Evolutionary conservation across 1,140 invertebrate genomes (phyloP).

Genomic region (Coelopa frigida): DNA sequence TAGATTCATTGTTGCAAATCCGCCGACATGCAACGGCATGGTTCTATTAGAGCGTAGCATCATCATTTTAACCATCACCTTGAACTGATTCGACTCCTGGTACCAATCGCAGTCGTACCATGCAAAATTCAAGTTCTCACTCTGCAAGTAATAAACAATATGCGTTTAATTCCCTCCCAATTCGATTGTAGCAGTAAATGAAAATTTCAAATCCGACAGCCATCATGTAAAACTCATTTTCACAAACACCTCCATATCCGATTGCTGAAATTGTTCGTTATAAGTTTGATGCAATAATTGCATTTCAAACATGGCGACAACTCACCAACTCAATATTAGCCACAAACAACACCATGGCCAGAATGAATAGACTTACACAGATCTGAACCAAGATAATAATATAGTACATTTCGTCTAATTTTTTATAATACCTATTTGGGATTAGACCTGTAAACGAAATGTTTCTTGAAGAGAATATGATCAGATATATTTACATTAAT

Average conservation of each 20-base stretch:
- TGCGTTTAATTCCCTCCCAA: not conserved
- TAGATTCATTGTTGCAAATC: slow-evolving; percentile 30
- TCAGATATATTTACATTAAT: no score
- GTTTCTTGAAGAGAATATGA: no score
- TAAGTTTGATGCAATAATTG: no score
- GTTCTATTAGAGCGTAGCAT: slow-evolving; percentile 21
- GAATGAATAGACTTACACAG: no score
- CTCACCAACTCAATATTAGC: no score
- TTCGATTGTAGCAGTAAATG: slow-evolving; percentile 2
- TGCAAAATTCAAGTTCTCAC: slow-evolving; percentile 23
- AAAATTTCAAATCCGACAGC: slow-evolving; percentile 3
- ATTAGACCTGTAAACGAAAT: no score
- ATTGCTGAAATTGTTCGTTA: no score
- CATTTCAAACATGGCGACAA: no score
- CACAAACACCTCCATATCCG: not conserved
- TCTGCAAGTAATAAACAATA: slow-evolving; percentile 13
- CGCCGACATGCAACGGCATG: slow-evolving; percentile 28
- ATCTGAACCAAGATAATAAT: no score
- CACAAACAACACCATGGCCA: no score
- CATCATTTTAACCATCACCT: slow-evolving; percentile 31
- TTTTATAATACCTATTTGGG: no score
- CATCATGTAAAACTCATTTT: slow-evolving; percentile 2
- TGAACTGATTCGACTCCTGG: slow-evolving; percentile 27
- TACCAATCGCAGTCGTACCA: slow-evolving; percentile 35
- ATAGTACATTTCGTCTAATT: no score